Evolutionary conservation across 30 jellyfish, hydroid and myxozoan genomes (phyloP).

Genomic region (Hydra vulgaris): DNA sequence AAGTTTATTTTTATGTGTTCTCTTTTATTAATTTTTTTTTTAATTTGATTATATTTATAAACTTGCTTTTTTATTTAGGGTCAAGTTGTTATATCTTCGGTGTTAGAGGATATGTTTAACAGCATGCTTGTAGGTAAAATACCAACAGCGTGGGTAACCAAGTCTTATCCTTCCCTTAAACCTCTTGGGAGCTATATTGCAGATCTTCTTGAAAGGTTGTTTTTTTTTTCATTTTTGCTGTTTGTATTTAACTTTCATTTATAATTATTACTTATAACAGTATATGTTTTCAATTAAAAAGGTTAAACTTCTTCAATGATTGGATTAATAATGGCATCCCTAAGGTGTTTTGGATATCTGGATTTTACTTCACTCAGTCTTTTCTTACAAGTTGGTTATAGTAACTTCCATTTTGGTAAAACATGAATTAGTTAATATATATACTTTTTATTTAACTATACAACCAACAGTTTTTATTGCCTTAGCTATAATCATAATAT

Average conservation of each 20-base stretch:
- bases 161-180: conserved; percentile 87
- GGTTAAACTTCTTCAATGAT: conserved; percentile 72
- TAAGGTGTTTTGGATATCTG: conserved; percentile 90
- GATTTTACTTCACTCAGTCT: conserved; percentile 91
- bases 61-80: conserved; percentile 41
- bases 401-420: background rate
- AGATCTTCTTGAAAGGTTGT: conserved; percentile 80
- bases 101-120: conserved; percentile 65
- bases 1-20: background rate
- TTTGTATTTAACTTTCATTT: background rate
- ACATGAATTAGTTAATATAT: background rate
- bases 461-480: too few relatives aligned
- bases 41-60: too few relatives aligned
- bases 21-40: too few relatives aligned
- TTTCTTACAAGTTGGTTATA: conserved; percentile 69
- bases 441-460: too few relatives aligned
- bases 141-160: conserved; percentile 98
- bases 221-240: background rate
- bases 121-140: conserved; percentile 86
- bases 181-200: conserved; percentile 90
- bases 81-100: conserved; percentile 79
- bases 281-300: background rate
- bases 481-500: too few relatives aligned
- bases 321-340: conserved; percentile 97
- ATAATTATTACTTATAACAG: too few relatives aligned